These are phyloP conservation scores for Autographa gamma DNA, from an alignment of 2,888 invertebrate species.

Conservation along the genomic window DNA sequence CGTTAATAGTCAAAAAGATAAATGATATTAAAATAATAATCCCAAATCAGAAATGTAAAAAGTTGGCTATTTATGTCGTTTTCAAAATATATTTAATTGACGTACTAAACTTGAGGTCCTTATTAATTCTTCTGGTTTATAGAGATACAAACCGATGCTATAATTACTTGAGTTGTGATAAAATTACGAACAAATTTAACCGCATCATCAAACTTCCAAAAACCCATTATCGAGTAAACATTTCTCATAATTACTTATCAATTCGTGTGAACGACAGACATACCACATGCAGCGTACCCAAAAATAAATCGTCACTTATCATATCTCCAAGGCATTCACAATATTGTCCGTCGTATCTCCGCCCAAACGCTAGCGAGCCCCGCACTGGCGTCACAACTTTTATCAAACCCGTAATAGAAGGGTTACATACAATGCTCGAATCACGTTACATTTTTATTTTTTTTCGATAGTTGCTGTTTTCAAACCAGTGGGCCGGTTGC, in stretches of 20 bases:
- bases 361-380: conserved; percentile 74
- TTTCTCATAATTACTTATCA: conserved; percentile 38
- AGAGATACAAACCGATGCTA: no score
- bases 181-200: neutral
- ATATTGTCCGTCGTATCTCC: conserved; percentile 80
- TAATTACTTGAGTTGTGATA: no score
- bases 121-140: no score
- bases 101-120: no score
- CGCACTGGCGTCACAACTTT: conserved; percentile 73
- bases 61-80: no score
- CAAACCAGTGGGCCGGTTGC: conserved; percentile 80
- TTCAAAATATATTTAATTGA: no score
- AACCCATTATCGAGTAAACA: conserved; percentile 21
- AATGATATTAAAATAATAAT: conserved; percentile 7
- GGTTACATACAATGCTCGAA: conserved; percentile 84
- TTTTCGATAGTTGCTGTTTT: conserved; percentile 75
- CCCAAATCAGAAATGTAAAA: neutral
- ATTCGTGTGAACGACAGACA: conserved; percentile 29
- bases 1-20: conserved; percentile 18
- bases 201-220: neutral
- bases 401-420: conserved; percentile 66
- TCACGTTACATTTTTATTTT: conserved; percentile 78
- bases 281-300: conserved; percentile 42
- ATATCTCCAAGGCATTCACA: conserved; percentile 72
- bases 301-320: conserved; percentile 66